phyloP scores from a whole-genome alignment of 2,888 invertebrate species.

The Tortricodes alternella region DNA sequence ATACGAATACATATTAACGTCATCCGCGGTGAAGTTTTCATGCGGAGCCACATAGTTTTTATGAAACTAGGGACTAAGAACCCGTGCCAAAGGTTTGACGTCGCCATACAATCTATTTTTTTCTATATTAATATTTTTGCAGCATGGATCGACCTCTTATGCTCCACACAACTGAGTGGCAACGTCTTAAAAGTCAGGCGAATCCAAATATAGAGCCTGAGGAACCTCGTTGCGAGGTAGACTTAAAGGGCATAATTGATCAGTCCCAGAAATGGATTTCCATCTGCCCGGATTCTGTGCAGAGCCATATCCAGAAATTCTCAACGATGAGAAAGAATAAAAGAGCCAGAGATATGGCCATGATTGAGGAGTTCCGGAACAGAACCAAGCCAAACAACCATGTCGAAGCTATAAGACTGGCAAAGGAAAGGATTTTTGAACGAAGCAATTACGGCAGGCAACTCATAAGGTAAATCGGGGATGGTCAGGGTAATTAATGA shows the following conservation, averaged over 20 bases:
- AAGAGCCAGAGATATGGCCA: constrained; percentile 38
- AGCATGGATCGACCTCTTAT: constrained; percentile 38
- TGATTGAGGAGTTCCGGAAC: constrained; percentile 37
- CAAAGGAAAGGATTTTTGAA: constrained; percentile 54
- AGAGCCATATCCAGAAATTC: constrained; percentile 46
- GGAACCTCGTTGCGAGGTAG: constrained; percentile 35
- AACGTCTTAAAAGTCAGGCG: constrained; percentile 46
- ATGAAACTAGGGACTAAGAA: not conserved
- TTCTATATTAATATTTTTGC: not conserved
- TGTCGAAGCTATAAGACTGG: constrained; percentile 44
- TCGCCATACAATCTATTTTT: not conserved
- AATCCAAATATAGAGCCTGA: constrained; percentile 28
- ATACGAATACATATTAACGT: too few relatives aligned
- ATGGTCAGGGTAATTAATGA: too few relatives aligned
- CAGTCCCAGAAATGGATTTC: constrained; percentile 55
- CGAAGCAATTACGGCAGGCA: constrained; percentile 54
- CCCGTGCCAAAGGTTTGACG: too few relatives aligned
- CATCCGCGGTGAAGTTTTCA: too few relatives aligned
- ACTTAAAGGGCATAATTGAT: constrained; percentile 48
- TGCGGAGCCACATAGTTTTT: constrained; percentile 21
- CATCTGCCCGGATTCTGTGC: constrained; percentile 56
- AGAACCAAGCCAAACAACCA: constrained; percentile 34
- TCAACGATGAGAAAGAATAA: constrained; percentile 42
- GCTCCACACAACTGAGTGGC: constrained; percentile 55
- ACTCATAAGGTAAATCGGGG: constrained; percentile 55